These are phyloP conservation scores for Pionites leucogaster DNA, from an alignment of 2,113 vertebrate genomes.

Conservation along the genomic window DNA sequence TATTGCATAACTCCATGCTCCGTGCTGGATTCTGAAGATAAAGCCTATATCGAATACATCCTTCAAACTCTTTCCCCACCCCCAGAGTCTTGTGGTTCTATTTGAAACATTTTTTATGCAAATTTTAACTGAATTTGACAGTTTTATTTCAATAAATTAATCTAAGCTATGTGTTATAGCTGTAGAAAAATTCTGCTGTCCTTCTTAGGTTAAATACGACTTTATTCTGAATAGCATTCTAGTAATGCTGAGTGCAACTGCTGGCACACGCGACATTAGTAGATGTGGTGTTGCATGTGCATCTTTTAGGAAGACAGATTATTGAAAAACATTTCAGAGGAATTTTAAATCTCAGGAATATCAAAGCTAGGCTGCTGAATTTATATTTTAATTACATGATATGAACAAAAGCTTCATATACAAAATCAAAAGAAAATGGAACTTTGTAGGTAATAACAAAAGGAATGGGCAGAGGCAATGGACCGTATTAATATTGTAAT, in stretches of 20 bases:
- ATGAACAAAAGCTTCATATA: background rate
- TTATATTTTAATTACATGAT: background rate
- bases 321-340: background rate
- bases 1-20: background rate
- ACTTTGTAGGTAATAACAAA: background rate
- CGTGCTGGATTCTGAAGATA: background rate
- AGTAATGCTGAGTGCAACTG: background rate
- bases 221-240: background rate
- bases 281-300: background rate
- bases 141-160: background rate
- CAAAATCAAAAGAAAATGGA: background rate
- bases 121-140: background rate
- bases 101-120: background rate
- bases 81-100: background rate
- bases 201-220: background rate
- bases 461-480: background rate
- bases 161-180: background rate
- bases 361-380: background rate
- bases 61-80: rapidly evolving
- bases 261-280: background rate
- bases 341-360: background rate
- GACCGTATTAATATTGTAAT: background rate
- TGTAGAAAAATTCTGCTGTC: background rate
- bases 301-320: background rate
- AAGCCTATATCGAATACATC: background rate